phyloP scores from a whole-genome alignment of 1,140 invertebrate species.

The Drusus annulatus region DNA sequence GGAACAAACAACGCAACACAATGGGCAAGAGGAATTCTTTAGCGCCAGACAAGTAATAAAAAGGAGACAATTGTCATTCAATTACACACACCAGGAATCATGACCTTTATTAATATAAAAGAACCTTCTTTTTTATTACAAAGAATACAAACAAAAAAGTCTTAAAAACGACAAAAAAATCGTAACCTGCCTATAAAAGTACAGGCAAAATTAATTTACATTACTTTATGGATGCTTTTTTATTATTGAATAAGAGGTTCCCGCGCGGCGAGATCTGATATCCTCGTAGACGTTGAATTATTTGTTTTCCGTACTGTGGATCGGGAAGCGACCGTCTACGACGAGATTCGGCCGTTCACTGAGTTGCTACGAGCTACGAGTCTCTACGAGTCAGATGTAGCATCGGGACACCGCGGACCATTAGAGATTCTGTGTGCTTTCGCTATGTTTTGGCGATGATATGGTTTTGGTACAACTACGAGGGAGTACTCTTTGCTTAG shows the following conservation, averaged over 20 bases:
- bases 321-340: constrained; percentile 41
- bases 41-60: constrained; percentile 24
- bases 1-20: constrained; percentile 21
- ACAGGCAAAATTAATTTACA: too few species aligned
- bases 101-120: constrained; percentile 9
- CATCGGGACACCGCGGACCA: constrained; percentile 16
- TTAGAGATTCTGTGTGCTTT: constrained; percentile 37
- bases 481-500: constrained; percentile 4
- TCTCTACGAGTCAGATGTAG: constrained; percentile 9
- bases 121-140: not conserved
- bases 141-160: too few species aligned
- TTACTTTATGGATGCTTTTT: too few species aligned
- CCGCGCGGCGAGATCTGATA: not conserved
- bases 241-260: too few species aligned
- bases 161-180: too few species aligned
- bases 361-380: constrained; percentile 31
- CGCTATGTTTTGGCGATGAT: constrained; percentile 26
- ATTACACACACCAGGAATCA: constrained; percentile 7
- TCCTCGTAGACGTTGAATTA: not conserved
- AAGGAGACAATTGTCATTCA: constrained; percentile 29
- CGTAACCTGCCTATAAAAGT: too few species aligned
- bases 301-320: not conserved
- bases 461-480: not conserved
- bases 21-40: constrained; percentile 21
- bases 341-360: constrained; percentile 47